Conservation (phyloP, 64 coral and sea anemone genomes). For the Pachyseris speciosa region DNA sequence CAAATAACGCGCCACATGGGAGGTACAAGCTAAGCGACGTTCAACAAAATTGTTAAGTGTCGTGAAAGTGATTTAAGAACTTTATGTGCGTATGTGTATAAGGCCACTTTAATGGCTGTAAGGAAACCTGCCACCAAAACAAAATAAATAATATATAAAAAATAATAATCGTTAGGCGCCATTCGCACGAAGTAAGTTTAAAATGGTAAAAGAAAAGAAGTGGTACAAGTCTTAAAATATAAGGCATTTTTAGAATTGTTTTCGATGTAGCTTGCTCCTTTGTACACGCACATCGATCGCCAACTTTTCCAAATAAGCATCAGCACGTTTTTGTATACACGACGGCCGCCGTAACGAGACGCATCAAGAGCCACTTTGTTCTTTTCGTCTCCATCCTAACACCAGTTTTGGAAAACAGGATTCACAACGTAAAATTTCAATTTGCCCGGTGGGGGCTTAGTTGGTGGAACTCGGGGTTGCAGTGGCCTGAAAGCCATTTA, state of each 20-base stretch:
- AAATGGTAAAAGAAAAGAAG: no score
- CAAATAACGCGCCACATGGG: no score
- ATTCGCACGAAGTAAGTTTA: no score
- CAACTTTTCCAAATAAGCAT: constrained; percentile 18
- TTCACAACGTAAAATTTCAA: background rate
- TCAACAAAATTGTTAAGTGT: no score
- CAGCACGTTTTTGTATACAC: background rate
- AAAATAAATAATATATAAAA: no score
- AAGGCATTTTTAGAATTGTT: background rate
- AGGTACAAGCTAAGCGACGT: no score
- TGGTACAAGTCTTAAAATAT: no score
- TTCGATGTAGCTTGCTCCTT: background rate
- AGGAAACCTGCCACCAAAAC: no score
- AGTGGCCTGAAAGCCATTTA: background rate
- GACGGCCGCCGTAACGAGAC: background rate
- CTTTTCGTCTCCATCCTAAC: background rate
- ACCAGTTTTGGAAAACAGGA: constrained; percentile 43
- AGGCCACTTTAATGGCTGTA: no score
- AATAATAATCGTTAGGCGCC: no score
- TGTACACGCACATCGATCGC: background rate
- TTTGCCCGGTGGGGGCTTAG: background rate
- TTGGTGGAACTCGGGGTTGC: background rate
- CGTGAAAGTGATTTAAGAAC: no score
- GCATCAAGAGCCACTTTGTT: background rate
- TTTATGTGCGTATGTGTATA: no score